Percentiles rank a stretch among this genome's conserved stretches.
These are phyloP conservation scores for Amphiprion percula DNA, from an alignment of 2,113 vertebrate species.

Conservation along the genomic window DNA sequence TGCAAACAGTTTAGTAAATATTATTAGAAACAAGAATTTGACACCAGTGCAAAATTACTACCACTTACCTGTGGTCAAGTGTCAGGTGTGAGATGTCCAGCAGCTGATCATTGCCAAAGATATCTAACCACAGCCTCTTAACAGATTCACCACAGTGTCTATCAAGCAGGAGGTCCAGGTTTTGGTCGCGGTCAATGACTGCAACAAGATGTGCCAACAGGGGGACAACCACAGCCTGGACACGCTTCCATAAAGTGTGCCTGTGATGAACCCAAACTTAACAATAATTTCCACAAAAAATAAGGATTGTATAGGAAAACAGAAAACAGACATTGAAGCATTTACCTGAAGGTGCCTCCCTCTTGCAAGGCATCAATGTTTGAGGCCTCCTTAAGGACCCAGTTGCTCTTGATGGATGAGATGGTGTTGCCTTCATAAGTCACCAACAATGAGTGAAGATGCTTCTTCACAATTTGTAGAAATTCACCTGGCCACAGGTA, in stretches of 20 bases:
- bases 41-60: not conserved
- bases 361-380: slow-evolving; percentile 94
- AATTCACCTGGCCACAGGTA: slow-evolving; percentile 85
- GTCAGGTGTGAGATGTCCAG: slow-evolving; percentile 83
- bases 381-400: slow-evolving; percentile 92
- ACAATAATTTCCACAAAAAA: not conserved
- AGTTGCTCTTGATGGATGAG: slow-evolving; percentile 81
- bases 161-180: slow-evolving; percentile 89
- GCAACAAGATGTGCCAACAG: slow-evolving; percentile 91
- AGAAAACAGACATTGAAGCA: not conserved
- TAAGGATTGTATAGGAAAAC: not conserved
- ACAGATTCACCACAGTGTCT: slow-evolving; percentile 70
- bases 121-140: slow-evolving; percentile 91
- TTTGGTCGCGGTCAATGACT: slow-evolving; percentile 90
- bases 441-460: slow-evolving; percentile 84
- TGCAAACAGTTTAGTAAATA: not conserved
- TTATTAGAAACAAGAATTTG: not conserved
- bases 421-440: slow-evolving; percentile 83
- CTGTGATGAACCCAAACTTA: slow-evolving; percentile 72
- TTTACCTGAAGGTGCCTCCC: slow-evolving; percentile 95
- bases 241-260: slow-evolving; percentile 92
- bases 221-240: slow-evolving; percentile 89
- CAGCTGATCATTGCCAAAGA: slow-evolving; percentile 89
- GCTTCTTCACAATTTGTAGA: slow-evolving; percentile 85
- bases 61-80: slow-evolving; percentile 80